Percentiles rank a stretch among this genome's conserved stretches.
phyloP scores from a whole-genome alignment of 2,797 vertebrate genomes.

The Enteromius unitaeniatus region DNA sequence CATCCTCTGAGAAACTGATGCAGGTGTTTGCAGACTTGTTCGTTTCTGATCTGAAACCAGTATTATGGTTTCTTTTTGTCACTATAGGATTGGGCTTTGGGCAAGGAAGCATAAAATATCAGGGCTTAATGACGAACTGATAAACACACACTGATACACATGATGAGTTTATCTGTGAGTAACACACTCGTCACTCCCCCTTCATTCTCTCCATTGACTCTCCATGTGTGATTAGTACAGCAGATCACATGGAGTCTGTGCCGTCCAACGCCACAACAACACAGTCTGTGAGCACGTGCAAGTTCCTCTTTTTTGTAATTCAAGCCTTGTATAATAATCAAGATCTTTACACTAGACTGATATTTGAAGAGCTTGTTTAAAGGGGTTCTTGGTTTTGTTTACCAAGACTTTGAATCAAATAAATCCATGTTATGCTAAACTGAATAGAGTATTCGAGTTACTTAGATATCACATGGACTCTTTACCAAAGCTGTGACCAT shows the following conservation, averaged over 20 bases:
- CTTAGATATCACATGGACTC: not conserved
- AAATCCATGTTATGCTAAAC: not conserved
- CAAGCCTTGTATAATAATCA: not conserved
- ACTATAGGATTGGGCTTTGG: not conserved
- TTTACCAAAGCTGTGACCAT: not conserved
- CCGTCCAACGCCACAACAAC: not conserved
- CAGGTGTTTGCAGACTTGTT: conserved; percentile 18
- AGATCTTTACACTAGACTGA: not conserved
- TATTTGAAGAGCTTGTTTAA: not conserved
- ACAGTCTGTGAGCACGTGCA: not conserved
- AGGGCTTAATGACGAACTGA: not conserved
- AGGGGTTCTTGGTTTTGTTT: not conserved
- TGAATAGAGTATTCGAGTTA: not conserved
- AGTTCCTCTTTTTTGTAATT: not conserved
- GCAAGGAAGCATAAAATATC: conserved; percentile 5
- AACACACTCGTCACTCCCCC: conserved; percentile 44
- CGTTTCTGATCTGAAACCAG: conserved; percentile 10
- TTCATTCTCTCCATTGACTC: conserved; percentile 19
- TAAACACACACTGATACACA: conserved; percentile 15
- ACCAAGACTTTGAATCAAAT: not conserved
- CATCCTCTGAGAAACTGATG: conserved; percentile 29
- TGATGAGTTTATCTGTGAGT: conserved; percentile 51
- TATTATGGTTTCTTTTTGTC: not conserved
- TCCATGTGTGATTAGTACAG: conserved; percentile 8
- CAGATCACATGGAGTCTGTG: conserved; percentile 33